phyloP scores from a whole-genome alignment of 2,888 invertebrate species.

The Philopedon plagiatum region DNA sequence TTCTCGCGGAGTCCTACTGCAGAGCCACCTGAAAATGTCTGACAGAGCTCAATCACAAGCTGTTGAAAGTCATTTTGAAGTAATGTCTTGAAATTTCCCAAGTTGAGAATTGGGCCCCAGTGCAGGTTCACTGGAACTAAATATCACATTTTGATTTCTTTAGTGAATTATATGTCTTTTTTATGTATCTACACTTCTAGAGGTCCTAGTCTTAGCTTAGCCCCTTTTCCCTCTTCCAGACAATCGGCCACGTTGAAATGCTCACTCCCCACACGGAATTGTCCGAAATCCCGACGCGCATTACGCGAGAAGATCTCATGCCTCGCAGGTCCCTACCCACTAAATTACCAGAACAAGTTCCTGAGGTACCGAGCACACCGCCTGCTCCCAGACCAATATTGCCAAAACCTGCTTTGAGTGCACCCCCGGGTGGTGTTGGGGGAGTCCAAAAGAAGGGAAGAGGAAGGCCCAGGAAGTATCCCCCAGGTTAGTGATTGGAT shows the following conservation, averaged over 20 bases:
- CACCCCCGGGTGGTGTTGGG: not conserved
- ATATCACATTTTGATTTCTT: too few species aligned
- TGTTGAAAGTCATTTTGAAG: too few species aligned
- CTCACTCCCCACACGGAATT: constrained; percentile 14
- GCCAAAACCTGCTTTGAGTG: constrained; percentile 54
- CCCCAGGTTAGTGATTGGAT: constrained; percentile 59
- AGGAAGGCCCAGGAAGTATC: constrained; percentile 73
- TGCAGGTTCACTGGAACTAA: too few species aligned
- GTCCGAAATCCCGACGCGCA: constrained; percentile 15
- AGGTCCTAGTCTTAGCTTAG: too few species aligned
- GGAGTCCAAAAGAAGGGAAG: constrained; percentile 70
- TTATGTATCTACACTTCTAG: too few species aligned
- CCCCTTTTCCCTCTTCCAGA: not conserved
- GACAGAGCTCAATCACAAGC: too few species aligned
- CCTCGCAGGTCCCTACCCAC: constrained; percentile 10
- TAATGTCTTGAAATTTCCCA: too few species aligned
- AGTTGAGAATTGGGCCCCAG: too few species aligned
- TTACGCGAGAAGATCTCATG: constrained; percentile 43
- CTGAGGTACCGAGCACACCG: not conserved
- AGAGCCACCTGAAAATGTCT: too few species aligned
- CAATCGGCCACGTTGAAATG: constrained; percentile 17
- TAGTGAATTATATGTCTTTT: too few species aligned
- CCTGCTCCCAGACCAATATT: not conserved
- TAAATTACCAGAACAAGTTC: not conserved
- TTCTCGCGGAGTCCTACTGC: too few species aligned